These are phyloP conservation scores for Eupeodes latifasciatus DNA, from an alignment of 2,888 invertebrate genomes.

Conservation along the genomic window DNA sequence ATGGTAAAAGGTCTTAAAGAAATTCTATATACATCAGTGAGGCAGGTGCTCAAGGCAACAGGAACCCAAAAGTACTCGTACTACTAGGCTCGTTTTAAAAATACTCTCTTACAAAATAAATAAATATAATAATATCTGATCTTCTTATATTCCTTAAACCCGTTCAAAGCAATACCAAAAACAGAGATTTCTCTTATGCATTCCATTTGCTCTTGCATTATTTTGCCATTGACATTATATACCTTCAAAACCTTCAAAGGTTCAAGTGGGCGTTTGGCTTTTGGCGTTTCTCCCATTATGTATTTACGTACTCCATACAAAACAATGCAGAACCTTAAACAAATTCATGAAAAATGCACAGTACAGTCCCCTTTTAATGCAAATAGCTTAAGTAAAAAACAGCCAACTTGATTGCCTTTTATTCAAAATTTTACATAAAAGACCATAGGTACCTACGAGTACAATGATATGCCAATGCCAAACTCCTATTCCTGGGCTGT, in stretches of 20 bases:
- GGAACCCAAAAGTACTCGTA: no score
- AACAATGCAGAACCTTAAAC: conserved; percentile 9
- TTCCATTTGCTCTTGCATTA: not conserved
- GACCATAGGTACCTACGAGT: not conserved
- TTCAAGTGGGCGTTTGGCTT: conserved; percentile 28
- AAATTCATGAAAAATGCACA: conserved; percentile 33
- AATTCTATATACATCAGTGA: no score
- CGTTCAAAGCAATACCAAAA: not conserved
- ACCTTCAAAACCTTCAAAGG: not conserved
- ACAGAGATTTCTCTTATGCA: not conserved
- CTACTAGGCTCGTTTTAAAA: no score
- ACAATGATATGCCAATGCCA: not conserved
- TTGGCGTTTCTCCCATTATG: not conserved
- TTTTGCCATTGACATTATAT: conserved; percentile 4
- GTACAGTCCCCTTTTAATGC: conserved; percentile 18
- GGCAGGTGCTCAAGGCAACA: no score
- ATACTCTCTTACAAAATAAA: no score
- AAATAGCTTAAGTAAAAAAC: not conserved
- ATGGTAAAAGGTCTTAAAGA: no score
- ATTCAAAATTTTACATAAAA: not conserved
- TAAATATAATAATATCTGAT: no score
- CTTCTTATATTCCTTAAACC: not conserved
- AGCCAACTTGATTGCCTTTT: conserved; percentile 2
- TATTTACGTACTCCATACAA: not conserved
- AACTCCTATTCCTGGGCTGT: conserved; percentile 27